A percentile compares a stretch with the other conserved stretches of the same genome.
Evolutionary conservation across 2,888 invertebrate genomes (phyloP).

Genomic region (Sisyra terminalis): DNA sequence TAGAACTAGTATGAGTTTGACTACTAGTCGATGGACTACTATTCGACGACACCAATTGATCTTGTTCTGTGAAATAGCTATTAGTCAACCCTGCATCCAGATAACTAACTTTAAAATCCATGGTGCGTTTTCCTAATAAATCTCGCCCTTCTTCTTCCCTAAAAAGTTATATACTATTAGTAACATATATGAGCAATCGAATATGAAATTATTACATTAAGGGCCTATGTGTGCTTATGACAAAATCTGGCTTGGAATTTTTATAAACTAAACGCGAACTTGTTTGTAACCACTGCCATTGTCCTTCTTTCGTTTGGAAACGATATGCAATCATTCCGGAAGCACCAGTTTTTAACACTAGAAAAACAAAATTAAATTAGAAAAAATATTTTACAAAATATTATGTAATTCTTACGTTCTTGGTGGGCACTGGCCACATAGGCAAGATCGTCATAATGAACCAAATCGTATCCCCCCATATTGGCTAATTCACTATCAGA

Average conservation of each 20-base stretch:
- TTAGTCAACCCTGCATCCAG: slow-evolving; percentile 85
- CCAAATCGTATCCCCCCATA: slow-evolving; percentile 93
- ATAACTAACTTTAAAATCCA: slow-evolving; percentile 98
- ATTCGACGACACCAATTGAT: slow-evolving; percentile 49
- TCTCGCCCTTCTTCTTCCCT: slow-evolving; percentile 99
- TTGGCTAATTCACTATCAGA: slow-evolving; percentile 80
- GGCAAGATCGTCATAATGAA: slow-evolving; percentile 93
- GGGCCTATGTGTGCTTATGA: slow-evolving; percentile 95
- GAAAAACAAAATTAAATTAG: slow-evolving; percentile 16
- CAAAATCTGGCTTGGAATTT: slow-evolving; percentile 98
- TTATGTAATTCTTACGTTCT: slow-evolving; percentile 63
- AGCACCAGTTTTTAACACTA: slow-evolving; percentile 97
- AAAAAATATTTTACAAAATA: slow-evolving; percentile 6
- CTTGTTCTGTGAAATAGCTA: slow-evolving; percentile 76
- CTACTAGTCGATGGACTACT: slow-evolving; percentile 38
- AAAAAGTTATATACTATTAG: slow-evolving; percentile 17
- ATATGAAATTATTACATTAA: slow-evolving; percentile 71
- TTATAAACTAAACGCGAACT: slow-evolving; percentile 95
- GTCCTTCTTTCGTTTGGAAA: slow-evolving; percentile 83
- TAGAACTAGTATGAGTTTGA: slow-evolving; percentile 33
- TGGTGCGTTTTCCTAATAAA: slow-evolving; percentile 90
- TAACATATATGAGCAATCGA: background rate
- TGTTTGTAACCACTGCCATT: slow-evolving; percentile 98
- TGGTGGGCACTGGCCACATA: slow-evolving; percentile 98
- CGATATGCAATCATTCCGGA: slow-evolving; percentile 98